Evolutionary conservation across 2,797 vertebrate species (phyloP).

Genomic region (Hoplostethus mediterraneus): DNA sequence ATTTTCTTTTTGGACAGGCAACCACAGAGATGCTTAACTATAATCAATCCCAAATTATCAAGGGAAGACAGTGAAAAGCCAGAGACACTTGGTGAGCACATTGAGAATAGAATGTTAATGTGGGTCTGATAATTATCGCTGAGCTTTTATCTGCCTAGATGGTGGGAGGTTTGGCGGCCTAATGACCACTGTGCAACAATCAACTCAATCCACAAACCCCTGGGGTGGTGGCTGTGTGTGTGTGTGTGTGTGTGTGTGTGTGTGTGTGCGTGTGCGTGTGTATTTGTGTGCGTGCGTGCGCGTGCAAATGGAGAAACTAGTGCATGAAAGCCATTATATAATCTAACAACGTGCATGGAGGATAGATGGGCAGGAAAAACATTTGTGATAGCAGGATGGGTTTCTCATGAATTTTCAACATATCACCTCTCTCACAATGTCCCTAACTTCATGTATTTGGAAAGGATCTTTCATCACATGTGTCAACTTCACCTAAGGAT

Average conservation of each 20-base stretch:
- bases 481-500: conserved; percentile 51
- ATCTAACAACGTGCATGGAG: conserved; percentile 34
- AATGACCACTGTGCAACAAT: conserved; percentile 53
- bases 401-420: conserved; percentile 68
- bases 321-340: conserved; percentile 39
- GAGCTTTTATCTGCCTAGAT: conserved; percentile 35
- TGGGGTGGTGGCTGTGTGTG: not conserved
- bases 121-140: conserved; percentile 21
- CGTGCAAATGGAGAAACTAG: conserved; percentile 12
- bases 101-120: conserved; percentile 46
- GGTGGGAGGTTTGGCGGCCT: conserved; percentile 43
- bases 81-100: conserved; percentile 33
- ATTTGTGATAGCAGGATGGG: conserved; percentile 50
- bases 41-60: conserved; percentile 44
- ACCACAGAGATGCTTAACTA: conserved; percentile 23
- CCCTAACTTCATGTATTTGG: conserved; percentile 58
- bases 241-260: conserved; percentile 7
- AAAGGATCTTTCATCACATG: conserved; percentile 57
- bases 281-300: not conserved
- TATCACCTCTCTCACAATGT: conserved; percentile 39
- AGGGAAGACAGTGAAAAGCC: conserved; percentile 39
- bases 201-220: conserved; percentile 41
- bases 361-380: conserved; percentile 53
- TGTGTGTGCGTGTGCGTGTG: not conserved
- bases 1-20: conserved; percentile 16